These are phyloP conservation scores for Eira barbara DNA, from an alignment of 2,113 vertebrate species.

Conservation along the genomic window DNA sequence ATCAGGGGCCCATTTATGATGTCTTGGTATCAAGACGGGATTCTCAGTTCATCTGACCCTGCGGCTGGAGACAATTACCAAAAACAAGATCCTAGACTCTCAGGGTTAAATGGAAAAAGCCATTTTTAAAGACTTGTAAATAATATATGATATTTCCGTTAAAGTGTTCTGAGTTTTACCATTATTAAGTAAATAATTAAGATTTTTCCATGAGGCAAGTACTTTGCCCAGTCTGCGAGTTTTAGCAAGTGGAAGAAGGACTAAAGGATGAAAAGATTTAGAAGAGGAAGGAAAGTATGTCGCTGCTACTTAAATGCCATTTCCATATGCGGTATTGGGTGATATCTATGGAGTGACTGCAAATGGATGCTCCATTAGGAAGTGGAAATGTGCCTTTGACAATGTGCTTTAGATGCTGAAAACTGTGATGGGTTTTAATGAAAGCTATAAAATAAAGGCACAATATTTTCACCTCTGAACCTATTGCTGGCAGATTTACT, in stretches of 20 bases:
- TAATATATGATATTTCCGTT: not conserved
- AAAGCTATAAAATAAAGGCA: slow-evolving; percentile 36
- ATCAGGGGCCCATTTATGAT: not conserved
- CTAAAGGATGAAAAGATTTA: not conserved
- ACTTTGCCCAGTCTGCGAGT: not conserved
- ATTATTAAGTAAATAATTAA: not conserved
- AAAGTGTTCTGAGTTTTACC: not conserved
- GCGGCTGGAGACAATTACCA: not conserved
- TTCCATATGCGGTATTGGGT: not conserved
- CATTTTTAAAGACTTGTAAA: slow-evolving; percentile 29
- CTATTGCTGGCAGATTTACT: slow-evolving; percentile 3
- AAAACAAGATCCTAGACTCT: not conserved
- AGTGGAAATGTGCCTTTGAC: not conserved
- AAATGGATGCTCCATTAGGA: not conserved
- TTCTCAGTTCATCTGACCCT: not conserved
- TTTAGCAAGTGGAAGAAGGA: not conserved
- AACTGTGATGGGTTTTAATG: not conserved
- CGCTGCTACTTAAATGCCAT: not conserved
- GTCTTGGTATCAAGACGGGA: not conserved
- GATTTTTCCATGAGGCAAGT: not conserved
- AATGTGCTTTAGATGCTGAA: not conserved
- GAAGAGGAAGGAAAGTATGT: not conserved
- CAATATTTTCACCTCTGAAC: not conserved
- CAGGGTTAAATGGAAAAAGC: not conserved
- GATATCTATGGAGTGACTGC: not conserved